These are phyloP conservation scores for Ennomos erosarius DNA, from an alignment of 2,888 invertebrate genomes.

Conservation along the genomic window DNA sequence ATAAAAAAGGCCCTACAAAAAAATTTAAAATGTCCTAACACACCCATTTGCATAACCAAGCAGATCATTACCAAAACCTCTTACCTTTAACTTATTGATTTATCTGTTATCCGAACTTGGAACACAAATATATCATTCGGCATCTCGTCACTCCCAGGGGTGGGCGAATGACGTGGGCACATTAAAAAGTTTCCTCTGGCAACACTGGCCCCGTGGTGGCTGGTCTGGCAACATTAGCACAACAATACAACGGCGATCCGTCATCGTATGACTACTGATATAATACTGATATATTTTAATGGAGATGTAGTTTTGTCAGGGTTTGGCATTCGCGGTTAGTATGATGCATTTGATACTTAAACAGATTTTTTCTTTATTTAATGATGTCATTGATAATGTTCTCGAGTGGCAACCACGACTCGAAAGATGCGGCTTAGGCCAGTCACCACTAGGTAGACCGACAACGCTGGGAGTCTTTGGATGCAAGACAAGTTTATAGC, in stretches of 20 bases:
- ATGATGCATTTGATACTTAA: constrained; percentile 36
- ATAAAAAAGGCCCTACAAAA: too few relatives aligned
- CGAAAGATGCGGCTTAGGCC: too few relatives aligned
- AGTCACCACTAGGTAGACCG: too few relatives aligned
- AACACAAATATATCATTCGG: constrained; percentile 35
- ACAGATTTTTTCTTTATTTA: too few relatives aligned
- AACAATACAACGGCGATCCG: constrained; percentile 80
- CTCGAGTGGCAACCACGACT: too few relatives aligned
- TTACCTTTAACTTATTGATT: constrained; percentile 28
- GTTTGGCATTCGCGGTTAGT: constrained; percentile 36
- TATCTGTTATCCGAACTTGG: constrained; percentile 15
- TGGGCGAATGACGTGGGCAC: constrained; percentile 37
- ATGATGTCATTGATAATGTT: too few relatives aligned
- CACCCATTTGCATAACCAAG: too few relatives aligned
- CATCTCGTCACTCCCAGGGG: constrained; percentile 36
- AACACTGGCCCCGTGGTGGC: constrained; percentile 36
- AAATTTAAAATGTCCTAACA: too few relatives aligned
- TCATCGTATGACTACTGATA: constrained; percentile 83
- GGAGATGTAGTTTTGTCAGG: constrained; percentile 77
- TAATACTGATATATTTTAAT: constrained; percentile 85
- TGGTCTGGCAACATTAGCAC: constrained; percentile 70
- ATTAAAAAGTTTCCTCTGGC: constrained; percentile 57
- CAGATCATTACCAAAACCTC: not conserved
- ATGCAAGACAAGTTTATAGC: too few relatives aligned
- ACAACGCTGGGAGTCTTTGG: too few relatives aligned